Percentiles rank a stretch among this genome's conserved stretches.
Evolutionary conservation across 2,113 vertebrate species (phyloP).

Genomic region (Osmerus eperlanus): DNA sequence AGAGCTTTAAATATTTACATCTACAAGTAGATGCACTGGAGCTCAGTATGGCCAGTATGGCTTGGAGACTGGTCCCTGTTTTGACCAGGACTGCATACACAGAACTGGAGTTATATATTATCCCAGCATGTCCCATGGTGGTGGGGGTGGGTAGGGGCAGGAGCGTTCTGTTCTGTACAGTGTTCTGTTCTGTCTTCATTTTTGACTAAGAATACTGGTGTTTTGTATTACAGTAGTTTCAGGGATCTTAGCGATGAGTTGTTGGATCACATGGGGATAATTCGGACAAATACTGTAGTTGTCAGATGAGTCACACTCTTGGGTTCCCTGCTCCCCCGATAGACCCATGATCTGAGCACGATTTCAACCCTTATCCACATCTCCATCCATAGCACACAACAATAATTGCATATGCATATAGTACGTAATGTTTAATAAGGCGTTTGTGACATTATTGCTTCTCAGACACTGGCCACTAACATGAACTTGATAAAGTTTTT

Average conservation of each 20-base stretch:
- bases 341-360: background rate
- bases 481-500: slow-evolving; percentile 19
- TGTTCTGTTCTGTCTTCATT: no score
- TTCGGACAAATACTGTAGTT: background rate
- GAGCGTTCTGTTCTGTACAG: no score
- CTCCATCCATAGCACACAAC: no score
- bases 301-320: background rate
- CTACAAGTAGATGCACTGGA: slow-evolving; percentile 14
- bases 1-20: slow-evolving; percentile 31
- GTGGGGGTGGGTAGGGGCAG: no score
- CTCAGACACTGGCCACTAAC: slow-evolving; percentile 13
- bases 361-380: no score
- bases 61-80: background rate
- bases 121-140: no score
- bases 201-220: background rate
- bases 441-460: slow-evolving; percentile 32
- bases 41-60: slow-evolving; percentile 11
- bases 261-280: background rate
- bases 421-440: background rate
- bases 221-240: background rate
- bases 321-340: no score
- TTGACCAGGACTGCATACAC: no score
- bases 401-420: background rate
- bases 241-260: background rate
- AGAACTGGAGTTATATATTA: no score